Conservation (phyloP, 2,888 invertebrate species). For the Hirudinaria manillensis region DNA sequence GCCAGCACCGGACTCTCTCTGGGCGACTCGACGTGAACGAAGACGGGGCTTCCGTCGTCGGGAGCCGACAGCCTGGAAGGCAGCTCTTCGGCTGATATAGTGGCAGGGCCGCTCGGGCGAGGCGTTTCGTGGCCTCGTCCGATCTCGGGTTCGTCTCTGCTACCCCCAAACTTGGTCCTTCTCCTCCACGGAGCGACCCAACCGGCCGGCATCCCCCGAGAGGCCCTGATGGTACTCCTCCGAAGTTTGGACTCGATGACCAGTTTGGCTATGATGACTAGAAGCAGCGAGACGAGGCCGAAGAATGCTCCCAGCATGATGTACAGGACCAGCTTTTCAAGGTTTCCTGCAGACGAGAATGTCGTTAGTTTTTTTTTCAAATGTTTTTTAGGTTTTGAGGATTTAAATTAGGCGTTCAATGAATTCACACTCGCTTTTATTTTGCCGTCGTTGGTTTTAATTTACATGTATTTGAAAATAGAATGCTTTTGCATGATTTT, state of each 20-base stretch:
- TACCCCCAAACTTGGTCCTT: neutral
- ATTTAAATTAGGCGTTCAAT: too few relatives aligned
- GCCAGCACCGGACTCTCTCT: slow-evolving; percentile 32
- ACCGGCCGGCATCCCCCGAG: neutral
- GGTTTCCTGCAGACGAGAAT: slow-evolving; percentile 4
- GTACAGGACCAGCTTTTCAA: slow-evolving; percentile 5
- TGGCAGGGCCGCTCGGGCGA: neutral
- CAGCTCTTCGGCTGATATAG: slow-evolving; percentile 7
- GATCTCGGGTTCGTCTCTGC: neutral
- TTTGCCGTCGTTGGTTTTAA: too few relatives aligned
- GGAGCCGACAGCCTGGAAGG: neutral
- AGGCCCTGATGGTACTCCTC: neutral
- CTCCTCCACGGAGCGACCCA: neutral
- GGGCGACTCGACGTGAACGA: slow-evolving; percentile 35
- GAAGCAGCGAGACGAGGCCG: slow-evolving; percentile 23
- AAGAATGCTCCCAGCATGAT: slow-evolving; percentile 6
- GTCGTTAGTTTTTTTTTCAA: neutral
- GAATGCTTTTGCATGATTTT: too few relatives aligned
- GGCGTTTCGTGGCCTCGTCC: neutral
- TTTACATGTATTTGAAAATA: too few relatives aligned
- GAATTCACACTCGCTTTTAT: too few relatives aligned
- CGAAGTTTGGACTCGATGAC: neutral
- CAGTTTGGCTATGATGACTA: slow-evolving; percentile 25
- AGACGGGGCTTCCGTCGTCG: slow-evolving; percentile 33
- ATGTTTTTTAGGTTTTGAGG: neutral